These are phyloP conservation scores for Anoura caudifer DNA, from an alignment of 2,113 vertebrate species.

Conservation along the genomic window DNA sequence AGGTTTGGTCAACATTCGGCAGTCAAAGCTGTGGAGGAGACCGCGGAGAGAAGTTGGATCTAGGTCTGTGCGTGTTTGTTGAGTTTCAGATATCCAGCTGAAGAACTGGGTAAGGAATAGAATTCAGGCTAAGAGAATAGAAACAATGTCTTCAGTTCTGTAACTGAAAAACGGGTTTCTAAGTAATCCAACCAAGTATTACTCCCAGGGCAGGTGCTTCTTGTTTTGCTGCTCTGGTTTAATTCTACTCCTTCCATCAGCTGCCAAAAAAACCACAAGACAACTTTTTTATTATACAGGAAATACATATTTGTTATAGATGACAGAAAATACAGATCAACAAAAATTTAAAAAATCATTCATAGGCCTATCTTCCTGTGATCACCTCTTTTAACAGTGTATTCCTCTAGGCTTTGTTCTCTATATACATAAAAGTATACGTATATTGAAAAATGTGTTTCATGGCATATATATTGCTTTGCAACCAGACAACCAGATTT, in stretches of 20 bases:
- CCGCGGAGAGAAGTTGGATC: neutral
- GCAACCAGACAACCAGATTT: neutral
- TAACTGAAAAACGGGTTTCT: neutral
- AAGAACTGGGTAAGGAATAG: neutral
- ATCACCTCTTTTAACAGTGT: neutral
- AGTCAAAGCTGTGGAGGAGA: neutral
- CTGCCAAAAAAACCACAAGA: neutral
- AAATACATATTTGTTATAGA: neutral
- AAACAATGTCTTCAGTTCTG: neutral
- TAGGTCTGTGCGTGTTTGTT: neutral
- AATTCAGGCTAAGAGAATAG: neutral
- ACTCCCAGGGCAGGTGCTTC: neutral
- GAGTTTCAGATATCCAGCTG: neutral
- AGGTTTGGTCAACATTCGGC: neutral
- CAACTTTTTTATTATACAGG: neutral
- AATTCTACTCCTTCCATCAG: neutral
- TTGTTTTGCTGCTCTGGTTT: constrained; percentile 15
- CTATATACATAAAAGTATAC: neutral
- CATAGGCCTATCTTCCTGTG: neutral
- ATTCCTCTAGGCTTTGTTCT: neutral
- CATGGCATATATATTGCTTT: neutral
- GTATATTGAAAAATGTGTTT: neutral
- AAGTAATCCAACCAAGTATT: neutral
- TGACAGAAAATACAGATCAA: neutral
- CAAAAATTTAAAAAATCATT: neutral